Percentiles rank a stretch among this genome's conserved stretches.
Evolutionary conservation across 64 coral and sea anemone genomes (phyloP).

Genomic region (Stichodactyla mertensii): DNA sequence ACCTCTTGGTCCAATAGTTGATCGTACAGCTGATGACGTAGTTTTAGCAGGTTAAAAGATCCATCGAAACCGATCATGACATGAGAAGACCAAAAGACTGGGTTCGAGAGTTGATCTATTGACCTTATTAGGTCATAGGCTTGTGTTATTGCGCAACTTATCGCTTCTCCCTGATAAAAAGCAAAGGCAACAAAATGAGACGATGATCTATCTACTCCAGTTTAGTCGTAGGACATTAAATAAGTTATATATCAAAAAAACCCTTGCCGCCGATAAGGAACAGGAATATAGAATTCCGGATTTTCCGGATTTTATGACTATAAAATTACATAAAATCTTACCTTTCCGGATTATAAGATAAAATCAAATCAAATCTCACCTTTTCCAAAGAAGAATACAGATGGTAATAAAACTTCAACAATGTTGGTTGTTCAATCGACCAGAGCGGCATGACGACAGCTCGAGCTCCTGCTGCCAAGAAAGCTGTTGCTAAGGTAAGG

Average conservation of each 20-base stretch:
- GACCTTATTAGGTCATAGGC: conserved; percentile 47
- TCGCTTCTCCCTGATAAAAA: conserved; percentile 46
- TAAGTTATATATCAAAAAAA: too few relatives aligned
- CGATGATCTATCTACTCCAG: too few relatives aligned
- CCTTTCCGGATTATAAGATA: too few relatives aligned
- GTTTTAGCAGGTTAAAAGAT: conserved; percentile 48
- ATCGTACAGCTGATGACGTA: conserved; percentile 55
- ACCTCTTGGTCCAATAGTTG: conserved; percentile 49
- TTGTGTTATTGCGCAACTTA: conserved; percentile 47
- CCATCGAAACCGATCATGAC: conserved; percentile 75
- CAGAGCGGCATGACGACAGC: conserved; percentile 68
- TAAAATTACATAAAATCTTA: too few relatives aligned
- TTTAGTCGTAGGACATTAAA: too few relatives aligned
- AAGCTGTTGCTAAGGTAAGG: conserved; percentile 51
- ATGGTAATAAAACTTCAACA: conserved; percentile 55
- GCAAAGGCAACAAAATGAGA: too few relatives aligned
- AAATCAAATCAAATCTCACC: not conserved
- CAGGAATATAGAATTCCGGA: too few relatives aligned
- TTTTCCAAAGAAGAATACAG: conserved; percentile 68
- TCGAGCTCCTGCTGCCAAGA: conserved; percentile 62
- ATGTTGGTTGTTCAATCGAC: conserved; percentile 63
- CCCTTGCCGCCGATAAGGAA: too few relatives aligned
- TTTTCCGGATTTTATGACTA: too few relatives aligned
- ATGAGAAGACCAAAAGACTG: conserved; percentile 72
- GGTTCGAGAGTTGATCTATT: conserved; percentile 46